phyloP scores from a whole-genome alignment of 2,113 vertebrate species.

The Ceyx melanurus region DNA sequence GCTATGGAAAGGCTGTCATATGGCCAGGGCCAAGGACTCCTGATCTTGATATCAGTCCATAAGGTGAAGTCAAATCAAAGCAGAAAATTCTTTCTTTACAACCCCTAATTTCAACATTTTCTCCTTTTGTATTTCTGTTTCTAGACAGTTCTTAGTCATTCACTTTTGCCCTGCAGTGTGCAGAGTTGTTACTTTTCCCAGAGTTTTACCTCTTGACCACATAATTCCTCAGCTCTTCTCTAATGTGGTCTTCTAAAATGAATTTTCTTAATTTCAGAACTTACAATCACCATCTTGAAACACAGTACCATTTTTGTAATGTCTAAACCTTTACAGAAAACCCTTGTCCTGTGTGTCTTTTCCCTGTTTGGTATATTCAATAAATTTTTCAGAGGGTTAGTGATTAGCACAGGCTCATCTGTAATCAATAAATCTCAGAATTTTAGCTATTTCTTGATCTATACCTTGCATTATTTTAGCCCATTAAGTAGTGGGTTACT shows the following conservation, averaged over 20 bases:
- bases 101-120: not conserved
- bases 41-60: not conserved
- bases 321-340: not conserved
- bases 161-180: rapidly evolving
- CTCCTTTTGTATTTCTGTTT: not conserved
- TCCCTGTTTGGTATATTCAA: not conserved
- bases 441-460: not conserved
- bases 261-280: not conserved
- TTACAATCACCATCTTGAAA: not conserved
- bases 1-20: not conserved
- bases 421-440: not conserved
- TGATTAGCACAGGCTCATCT: not conserved
- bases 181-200: not conserved
- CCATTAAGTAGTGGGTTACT: not conserved
- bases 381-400: not conserved
- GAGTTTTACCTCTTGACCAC: not conserved
- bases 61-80: not conserved
- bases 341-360: not conserved
- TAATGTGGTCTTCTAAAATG: not conserved
- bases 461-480: not conserved
- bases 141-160: not conserved
- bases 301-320: not conserved
- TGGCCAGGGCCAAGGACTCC: not conserved
- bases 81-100: not conserved
- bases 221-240: not conserved